phyloP scores from a whole-genome alignment of 2,113 vertebrate species.

The Amblyornis subalaris region DNA sequence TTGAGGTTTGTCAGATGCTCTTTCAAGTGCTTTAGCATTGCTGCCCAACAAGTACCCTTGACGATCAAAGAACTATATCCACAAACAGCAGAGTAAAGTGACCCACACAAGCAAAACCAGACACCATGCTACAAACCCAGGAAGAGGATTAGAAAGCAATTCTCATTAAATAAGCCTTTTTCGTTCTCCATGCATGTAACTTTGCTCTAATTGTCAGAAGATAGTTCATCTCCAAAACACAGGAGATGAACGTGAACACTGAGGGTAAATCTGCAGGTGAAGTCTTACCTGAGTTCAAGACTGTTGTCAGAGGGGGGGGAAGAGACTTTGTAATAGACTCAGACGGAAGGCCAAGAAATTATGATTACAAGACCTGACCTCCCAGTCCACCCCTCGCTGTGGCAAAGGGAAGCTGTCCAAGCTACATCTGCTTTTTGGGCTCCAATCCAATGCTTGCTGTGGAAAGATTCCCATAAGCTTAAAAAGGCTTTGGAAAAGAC shows the following conservation, averaged over 20 bases:
- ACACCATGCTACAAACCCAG: not conserved
- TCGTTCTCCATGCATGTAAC: not conserved
- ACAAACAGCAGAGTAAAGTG: not conserved
- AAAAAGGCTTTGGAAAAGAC: not conserved
- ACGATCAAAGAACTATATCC: not conserved
- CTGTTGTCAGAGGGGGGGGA: not conserved
- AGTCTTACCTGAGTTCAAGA: not conserved
- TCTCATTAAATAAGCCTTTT: not conserved
- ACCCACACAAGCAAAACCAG: not conserved
- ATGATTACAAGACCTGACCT: not conserved
- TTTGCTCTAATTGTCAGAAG: not conserved
- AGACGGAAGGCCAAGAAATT: not conserved
- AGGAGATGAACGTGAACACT: not conserved
- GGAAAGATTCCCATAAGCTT: slow-evolving; percentile 13
- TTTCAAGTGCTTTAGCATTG: not conserved
- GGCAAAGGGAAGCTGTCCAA: not conserved
- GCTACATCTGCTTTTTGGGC: slow-evolving; percentile 6
- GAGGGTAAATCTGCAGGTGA: not conserved
- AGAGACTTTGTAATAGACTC: not conserved
- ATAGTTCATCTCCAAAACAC: not conserved
- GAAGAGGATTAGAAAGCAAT: not conserved
- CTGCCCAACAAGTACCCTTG: not conserved
- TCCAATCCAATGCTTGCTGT: not conserved
- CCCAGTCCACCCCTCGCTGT: not conserved
- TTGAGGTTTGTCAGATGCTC: not conserved